Conservation (phyloP, 2,113 vertebrate genomes). For the Pantherophis guttatus region DNA sequence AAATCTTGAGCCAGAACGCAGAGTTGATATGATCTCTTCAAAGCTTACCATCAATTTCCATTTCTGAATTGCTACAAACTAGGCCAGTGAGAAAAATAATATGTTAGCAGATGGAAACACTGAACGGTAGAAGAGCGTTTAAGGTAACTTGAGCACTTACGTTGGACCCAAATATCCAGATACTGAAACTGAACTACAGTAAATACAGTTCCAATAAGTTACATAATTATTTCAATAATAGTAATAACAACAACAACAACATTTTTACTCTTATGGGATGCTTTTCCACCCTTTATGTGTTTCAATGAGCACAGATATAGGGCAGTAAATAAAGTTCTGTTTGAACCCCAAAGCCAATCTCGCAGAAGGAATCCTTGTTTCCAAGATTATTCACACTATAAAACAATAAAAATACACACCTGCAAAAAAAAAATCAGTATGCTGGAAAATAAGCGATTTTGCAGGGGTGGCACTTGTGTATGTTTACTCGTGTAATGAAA, state of each 20-base stretch:
- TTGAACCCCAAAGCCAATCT: background rate
- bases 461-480: background rate
- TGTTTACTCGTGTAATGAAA: background rate
- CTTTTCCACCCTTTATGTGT: background rate
- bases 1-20: no score
- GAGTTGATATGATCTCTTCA: background rate
- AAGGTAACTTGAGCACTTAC: background rate
- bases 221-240: background rate
- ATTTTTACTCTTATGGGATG: background rate
- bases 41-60: background rate
- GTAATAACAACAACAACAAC: no score
- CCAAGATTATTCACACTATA: background rate
- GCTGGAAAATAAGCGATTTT: background rate
- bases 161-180: background rate
- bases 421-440: background rate
- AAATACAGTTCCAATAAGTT: background rate
- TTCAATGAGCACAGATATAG: background rate
- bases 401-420: background rate
- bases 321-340: background rate
- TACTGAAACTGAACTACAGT: background rate
- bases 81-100: constrained; percentile 53
- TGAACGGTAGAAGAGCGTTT: constrained; percentile 26
- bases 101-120: constrained; percentile 35
- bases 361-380: background rate
- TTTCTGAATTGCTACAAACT: constrained; percentile 9